phyloP scores from a whole-genome alignment of 2,797 vertebrate species.

The Spheniscus humboldti region DNA sequence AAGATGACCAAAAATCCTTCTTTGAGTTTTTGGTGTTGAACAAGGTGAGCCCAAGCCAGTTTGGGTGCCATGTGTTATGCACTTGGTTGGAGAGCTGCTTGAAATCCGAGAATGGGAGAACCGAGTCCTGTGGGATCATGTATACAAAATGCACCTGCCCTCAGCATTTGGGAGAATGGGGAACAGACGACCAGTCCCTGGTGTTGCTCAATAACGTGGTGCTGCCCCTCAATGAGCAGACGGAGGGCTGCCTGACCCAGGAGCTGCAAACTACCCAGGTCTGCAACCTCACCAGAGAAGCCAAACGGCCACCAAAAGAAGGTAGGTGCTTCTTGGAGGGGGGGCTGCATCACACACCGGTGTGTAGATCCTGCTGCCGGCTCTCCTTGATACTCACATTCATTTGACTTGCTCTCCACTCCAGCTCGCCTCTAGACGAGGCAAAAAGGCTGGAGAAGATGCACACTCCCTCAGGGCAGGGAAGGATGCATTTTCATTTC shows the following conservation, averaged over 20 bases:
- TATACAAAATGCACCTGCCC: slow-evolving; percentile 98
- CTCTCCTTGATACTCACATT: not conserved
- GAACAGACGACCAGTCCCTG: slow-evolving; percentile 87
- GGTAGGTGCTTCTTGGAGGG: slow-evolving; percentile 82
- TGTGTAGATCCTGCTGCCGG: not conserved
- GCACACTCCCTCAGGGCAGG: not conserved
- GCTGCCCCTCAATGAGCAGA: slow-evolving; percentile 97
- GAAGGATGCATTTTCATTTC: not conserved
- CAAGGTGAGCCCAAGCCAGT: slow-evolving; percentile 98
- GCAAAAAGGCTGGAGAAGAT: not conserved
- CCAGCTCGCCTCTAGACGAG: not conserved
- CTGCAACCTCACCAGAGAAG: slow-evolving; percentile 97
- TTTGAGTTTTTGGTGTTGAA: slow-evolving; percentile 99
- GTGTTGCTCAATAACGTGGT: slow-evolving; percentile 96
- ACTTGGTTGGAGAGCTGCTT: slow-evolving; percentile 99
- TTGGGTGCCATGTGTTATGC: slow-evolving; percentile 97
- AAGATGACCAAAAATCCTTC: slow-evolving; percentile 93
- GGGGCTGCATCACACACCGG: not conserved
- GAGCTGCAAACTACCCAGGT: slow-evolving; percentile 94
- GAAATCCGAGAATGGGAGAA: slow-evolving; percentile 94
- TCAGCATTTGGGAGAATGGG: slow-evolving; percentile 96
- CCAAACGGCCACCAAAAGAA: slow-evolving; percentile 95
- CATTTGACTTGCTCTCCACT: not conserved
- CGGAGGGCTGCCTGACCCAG: slow-evolving; percentile 95
- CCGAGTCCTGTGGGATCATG: slow-evolving; percentile 96